Base-by-base conservation (phyloP, 1,140 invertebrate species). In the Cyrtorhinus lividipennis region DNA sequence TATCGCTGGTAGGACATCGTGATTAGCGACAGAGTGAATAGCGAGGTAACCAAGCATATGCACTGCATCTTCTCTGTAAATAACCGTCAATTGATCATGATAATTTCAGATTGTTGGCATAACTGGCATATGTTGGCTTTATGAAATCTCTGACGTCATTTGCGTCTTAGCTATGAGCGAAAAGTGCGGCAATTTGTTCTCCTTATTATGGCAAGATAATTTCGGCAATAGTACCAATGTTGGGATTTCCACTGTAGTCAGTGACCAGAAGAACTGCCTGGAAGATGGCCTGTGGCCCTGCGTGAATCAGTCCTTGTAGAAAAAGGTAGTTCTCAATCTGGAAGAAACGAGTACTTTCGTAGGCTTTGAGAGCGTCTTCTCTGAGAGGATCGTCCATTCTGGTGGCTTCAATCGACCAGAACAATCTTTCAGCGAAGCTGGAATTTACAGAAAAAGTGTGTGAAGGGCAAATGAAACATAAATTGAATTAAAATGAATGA, bases 231-330 rank as follows among this genome's bases (percentile, higher is more conserved):
- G n/a, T 57, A 67, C 66, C 62, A 62, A 64, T 67, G 18, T 30
- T 15, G 18, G 20, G 13, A 18, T 63, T 18, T 12, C 24, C 60
- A 13, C 62, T 46, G 15, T 59, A 24, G 1, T 59, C 46, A 15
- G 45, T 25, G 1, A 65, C 18, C 8, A 68, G 30, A 13, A 69
- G 56, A 38, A 61, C 60, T 1, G 67, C n/a, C 56, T 71, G 70
- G 12, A 70, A 56, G 22, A 68, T 56, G 12, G 69, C 67, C 62
- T 71, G 70, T 12, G 69, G 70, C 46, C 59, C 63, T 22, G 65
- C 63, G 22, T 71, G 68, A 10, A 70, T 46, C 53, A 69, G 70
- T 12, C 66, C 65, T 60, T 69, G 66, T 1, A 68, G 38, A 56
- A 70, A 71, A 23, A 70, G 26, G 61, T 69, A 70, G 24, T 65